Base-by-base conservation (phyloP, 2,797 vertebrate species). In the Myotis pilosus region DNA sequence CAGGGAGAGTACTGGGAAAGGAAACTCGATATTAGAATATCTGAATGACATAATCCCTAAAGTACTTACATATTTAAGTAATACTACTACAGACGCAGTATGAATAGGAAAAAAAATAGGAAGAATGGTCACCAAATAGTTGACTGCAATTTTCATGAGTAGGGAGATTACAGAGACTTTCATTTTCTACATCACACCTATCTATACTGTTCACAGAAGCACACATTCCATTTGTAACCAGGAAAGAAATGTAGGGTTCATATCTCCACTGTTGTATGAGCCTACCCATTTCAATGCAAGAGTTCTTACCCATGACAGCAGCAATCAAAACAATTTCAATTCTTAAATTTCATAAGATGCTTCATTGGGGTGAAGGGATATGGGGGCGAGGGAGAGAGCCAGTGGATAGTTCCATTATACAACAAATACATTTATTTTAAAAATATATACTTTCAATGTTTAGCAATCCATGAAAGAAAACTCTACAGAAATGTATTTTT, bases 331-430 rank as follows among this genome's bases (percentile, higher is more conserved):
- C 30, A 38, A 44, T 38, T 87, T 94, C 81, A 64, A 62, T 79
- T 93, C 88, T 91, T 87, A 72, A 94, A 49, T 81, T 86, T 78
- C 66, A 5, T 38, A 53, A 91, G 71, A 49, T 12, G 28, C 44
- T 75, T 95, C 55, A 51, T 1, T 16, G 10, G 36, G 53, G 66
- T 36, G n/a, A 6, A 30, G 36, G 38, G 15, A 53, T 33, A 30
- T 11, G 44, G 44, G 22, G 28, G 60, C 60, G 2, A 12, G 12
- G 60, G 57, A 60, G 11, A 74, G n/a, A 92, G 0, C 64, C 53
- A 76, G 41, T 7, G 19, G 53, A 71, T 0, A 69, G 33, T 28
- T 38, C 33, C 33, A 38, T 20, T n/a, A 53, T 2, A 53, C 9
- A 82, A 68, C 10, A 91, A 83, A 44, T 9, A 41, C 0, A 83